phyloP scores from a whole-genome alignment of 1,140 invertebrate species.

The Drosophila sp. region DNA sequence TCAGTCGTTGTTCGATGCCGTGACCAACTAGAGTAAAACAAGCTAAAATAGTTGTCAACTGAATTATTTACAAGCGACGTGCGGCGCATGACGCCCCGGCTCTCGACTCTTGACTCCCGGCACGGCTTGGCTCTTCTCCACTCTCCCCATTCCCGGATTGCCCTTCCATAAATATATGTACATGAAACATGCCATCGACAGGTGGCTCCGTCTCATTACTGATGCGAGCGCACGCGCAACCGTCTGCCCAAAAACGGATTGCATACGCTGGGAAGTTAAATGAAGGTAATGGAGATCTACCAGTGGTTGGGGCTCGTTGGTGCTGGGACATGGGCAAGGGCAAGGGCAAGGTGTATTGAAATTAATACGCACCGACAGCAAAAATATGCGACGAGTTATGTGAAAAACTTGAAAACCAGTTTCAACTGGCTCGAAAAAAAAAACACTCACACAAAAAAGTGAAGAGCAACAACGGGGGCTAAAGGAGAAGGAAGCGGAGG shows the following conservation, averaged over 20 bases:
- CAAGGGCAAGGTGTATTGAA: slow-evolving; percentile 59
- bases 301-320: not conserved
- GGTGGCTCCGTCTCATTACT: slow-evolving; percentile 60
- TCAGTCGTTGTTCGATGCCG: slow-evolving; percentile 51
- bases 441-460: slow-evolving; percentile 52
- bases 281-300: slow-evolving; percentile 1
- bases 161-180: not conserved
- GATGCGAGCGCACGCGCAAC: slow-evolving; percentile 74
- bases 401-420: slow-evolving; percentile 57
- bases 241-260: slow-evolving; percentile 70
- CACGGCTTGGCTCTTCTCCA: not conserved
- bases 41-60: slow-evolving; percentile 80
- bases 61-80: slow-evolving; percentile 80
- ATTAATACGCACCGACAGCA: slow-evolving; percentile 77
- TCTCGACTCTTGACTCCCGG: slow-evolving; percentile 30
- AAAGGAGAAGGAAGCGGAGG: not conserved
- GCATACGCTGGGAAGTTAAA: slow-evolving; percentile 6
- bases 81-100: slow-evolving; percentile 60
- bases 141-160: not conserved
- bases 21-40: slow-evolving; percentile 76
- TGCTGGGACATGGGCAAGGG: not conserved
- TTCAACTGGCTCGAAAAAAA: slow-evolving; percentile 42
- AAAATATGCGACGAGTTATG: slow-evolving; percentile 72
- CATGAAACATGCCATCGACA: slow-evolving; percentile 30
- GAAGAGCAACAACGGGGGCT: slow-evolving; percentile 45